phyloP scores from a whole-genome alignment of 2,113 vertebrate genomes.

The Epinephelus cyanopodus region DNA sequence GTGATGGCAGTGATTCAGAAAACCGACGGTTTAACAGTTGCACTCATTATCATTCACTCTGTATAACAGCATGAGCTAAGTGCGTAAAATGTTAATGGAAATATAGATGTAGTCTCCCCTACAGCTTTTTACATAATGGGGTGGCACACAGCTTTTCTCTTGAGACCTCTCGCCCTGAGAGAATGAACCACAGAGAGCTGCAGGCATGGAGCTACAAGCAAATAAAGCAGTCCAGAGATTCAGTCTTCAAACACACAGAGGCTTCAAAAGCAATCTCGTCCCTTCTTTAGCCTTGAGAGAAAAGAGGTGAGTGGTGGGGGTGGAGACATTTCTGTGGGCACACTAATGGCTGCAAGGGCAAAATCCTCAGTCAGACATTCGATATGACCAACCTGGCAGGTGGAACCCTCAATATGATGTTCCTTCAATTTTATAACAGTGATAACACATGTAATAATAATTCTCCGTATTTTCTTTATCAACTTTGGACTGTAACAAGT shows the following conservation, averaged over 20 bases:
- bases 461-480: too few species aligned
- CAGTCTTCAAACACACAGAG: constrained; percentile 20
- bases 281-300: constrained; percentile 9
- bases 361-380: background rate
- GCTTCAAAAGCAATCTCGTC: constrained; percentile 30
- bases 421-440: background rate
- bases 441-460: background rate
- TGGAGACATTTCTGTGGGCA: constrained; percentile 12
- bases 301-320: background rate
- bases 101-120: background rate
- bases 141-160: constrained; percentile 6
- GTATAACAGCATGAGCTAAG: constrained; percentile 9
- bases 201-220: constrained; percentile 3
- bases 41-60: constrained; percentile 15
- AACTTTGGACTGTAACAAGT: background rate
- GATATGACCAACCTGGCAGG: background rate
- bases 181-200: constrained; percentile 11
- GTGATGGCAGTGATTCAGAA: background rate
- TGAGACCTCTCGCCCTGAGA: background rate
- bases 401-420: background rate
- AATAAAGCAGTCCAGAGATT: constrained; percentile 1
- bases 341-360: background rate
- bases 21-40: constrained; percentile 8
- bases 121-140: constrained; percentile 15
- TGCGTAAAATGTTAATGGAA: constrained; percentile 15